Conservation (phyloP, 2,888 invertebrate genomes). For the Cantharis lateralis region DNA sequence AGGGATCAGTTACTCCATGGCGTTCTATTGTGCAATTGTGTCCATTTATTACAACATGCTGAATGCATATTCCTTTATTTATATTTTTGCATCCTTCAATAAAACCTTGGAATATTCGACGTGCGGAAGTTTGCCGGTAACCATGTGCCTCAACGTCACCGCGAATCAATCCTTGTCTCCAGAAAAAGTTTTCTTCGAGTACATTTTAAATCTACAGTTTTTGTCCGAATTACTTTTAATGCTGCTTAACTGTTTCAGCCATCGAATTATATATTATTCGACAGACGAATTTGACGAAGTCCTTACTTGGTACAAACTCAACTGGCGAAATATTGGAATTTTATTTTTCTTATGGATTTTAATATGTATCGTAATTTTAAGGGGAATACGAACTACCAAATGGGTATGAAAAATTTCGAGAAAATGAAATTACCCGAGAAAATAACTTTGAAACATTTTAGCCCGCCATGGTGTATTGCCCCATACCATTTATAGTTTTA, state of each 20-base stretch:
- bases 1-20: conserved; percentile 33
- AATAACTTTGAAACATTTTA: not conserved
- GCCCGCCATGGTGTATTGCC: conserved; percentile 15
- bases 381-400: conserved; percentile 15
- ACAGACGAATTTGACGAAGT: not conserved
- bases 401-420: conserved; percentile 11
- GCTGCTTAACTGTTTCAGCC: conserved; percentile 9
- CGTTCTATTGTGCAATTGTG: conserved; percentile 27
- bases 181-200: conserved; percentile 29
- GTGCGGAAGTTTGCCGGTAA: conserved; percentile 4
- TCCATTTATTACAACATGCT: conserved; percentile 31
- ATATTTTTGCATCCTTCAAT: conserved; percentile 24
- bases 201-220: not conserved
- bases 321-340: conserved; percentile 26
- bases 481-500: conserved; percentile 13
- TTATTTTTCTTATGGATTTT: conserved; percentile 29
- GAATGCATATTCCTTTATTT: conserved; percentile 25
- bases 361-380: conserved; percentile 22
- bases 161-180: conserved; percentile 17
- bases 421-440: not conserved
- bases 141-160: conserved; percentile 4
- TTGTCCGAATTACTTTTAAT: not conserved
- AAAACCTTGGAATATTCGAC: conserved; percentile 18
- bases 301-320: not conserved
- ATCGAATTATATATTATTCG: conserved; percentile 6